Conservation (phyloP, 2,888 invertebrate species). For the Autographa pulchrina region DNA sequence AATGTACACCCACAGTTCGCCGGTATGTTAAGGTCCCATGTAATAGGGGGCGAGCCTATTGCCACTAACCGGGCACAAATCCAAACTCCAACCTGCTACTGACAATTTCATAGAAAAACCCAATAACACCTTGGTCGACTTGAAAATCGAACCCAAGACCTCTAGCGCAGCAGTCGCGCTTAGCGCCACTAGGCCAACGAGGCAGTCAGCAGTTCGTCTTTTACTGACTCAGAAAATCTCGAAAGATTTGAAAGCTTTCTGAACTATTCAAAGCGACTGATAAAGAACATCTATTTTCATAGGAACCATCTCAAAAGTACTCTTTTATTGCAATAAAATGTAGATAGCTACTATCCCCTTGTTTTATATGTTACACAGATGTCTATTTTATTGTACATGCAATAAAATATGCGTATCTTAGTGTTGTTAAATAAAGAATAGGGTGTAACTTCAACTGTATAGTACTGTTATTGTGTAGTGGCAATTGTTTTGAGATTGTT, state of each 20-base stretch:
- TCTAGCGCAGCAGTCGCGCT: too few relatives aligned
- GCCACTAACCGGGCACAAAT: too few relatives aligned
- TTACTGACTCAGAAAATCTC: slow-evolving; percentile 10
- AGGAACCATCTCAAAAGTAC: slow-evolving; percentile 34
- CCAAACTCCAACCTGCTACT: too few relatives aligned
- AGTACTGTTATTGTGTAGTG: neutral
- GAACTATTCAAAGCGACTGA: slow-evolving; percentile 26
- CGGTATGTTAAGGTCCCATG: too few relatives aligned
- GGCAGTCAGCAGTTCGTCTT: too few relatives aligned
- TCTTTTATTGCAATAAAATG: slow-evolving; percentile 54
- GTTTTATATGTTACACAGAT: slow-evolving; percentile 53
- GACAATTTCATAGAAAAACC: too few relatives aligned
- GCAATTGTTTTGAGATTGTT: neutral
- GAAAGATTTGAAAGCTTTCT: slow-evolving; percentile 8
- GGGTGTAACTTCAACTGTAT: slow-evolving; percentile 15
- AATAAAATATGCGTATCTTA: slow-evolving; percentile 58
- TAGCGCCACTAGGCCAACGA: too few relatives aligned
- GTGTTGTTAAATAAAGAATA: slow-evolving; percentile 46
- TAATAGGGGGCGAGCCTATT: too few relatives aligned
- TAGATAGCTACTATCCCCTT: slow-evolving; percentile 42
- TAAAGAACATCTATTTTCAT: slow-evolving; percentile 30
- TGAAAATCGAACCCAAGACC: too few relatives aligned
- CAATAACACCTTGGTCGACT: too few relatives aligned
- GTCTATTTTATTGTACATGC: slow-evolving; percentile 49
- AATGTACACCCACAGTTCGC: too few relatives aligned